Percentiles rank a stretch among this genome's conserved stretches.
Evolutionary conservation across 2,113 vertebrate genomes (phyloP).

Genomic region (Burhinus oedicnemus): DNA sequence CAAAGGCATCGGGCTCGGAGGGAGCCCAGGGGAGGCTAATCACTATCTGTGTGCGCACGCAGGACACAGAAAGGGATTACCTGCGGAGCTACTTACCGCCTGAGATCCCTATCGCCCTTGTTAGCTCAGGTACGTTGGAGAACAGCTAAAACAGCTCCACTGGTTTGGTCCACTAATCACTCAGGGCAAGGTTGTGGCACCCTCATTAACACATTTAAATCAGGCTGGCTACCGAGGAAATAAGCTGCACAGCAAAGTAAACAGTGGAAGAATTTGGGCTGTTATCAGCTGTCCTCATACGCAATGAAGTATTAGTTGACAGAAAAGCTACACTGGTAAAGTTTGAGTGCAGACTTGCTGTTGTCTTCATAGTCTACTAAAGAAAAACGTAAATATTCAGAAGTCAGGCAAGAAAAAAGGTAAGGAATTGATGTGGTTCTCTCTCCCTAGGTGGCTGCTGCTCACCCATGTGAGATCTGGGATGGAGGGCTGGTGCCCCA

Average conservation of each 20-base stretch:
- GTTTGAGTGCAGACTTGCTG: neutral
- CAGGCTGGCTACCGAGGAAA: neutral
- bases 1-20: neutral
- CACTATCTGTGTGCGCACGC: accelerated
- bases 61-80: neutral
- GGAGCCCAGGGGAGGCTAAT: neutral
- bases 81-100: neutral
- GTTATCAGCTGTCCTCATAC: neutral
- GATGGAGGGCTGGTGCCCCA: neutral
- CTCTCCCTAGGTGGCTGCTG: neutral
- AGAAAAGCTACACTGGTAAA: neutral
- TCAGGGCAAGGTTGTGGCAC: neutral
- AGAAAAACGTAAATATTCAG: neutral
- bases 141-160: neutral
- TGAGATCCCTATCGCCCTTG: neutral
- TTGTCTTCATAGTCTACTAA: neutral
- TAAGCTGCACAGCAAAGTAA: neutral
- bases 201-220: slow-evolving; percentile 20
- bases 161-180: neutral
- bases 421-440: accelerated
- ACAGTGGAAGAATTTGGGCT: neutral
- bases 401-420: neutral
- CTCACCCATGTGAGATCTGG: neutral
- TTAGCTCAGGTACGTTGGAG: neutral
- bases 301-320: neutral